These are phyloP conservation scores for Drosophila flavopinicola DNA, from an alignment of 2,888 invertebrate genomes.

Conservation along the genomic window DNA sequence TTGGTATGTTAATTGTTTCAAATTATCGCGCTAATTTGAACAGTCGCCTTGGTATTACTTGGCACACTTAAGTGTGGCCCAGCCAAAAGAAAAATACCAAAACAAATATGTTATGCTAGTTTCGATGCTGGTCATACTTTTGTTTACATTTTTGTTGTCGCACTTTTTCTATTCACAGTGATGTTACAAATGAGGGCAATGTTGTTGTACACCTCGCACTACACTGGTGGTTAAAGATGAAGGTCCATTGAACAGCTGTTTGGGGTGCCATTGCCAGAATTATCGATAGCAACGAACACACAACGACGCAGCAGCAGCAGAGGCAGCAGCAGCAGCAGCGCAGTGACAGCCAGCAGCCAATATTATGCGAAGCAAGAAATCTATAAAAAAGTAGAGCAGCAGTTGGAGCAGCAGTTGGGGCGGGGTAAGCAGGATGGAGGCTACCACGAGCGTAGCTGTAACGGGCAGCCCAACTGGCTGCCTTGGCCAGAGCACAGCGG, in stretches of 20 bases:
- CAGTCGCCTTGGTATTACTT: neutral
- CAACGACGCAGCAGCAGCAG: constrained; percentile 50
- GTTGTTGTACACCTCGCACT: constrained; percentile 11
- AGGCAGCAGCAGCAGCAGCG: constrained; percentile 28
- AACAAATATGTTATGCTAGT: neutral
- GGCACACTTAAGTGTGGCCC: neutral
- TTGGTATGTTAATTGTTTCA: too few relatives aligned
- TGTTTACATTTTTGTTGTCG: constrained; percentile 42
- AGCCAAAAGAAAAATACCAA: constrained; percentile 4
- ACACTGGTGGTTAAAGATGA: constrained; percentile 27
- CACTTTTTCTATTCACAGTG: constrained; percentile 17
- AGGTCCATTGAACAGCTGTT: constrained; percentile 43
- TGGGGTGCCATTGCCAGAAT: constrained; percentile 14
- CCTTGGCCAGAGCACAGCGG: constrained; percentile 34
- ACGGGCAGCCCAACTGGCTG: constrained; percentile 33
- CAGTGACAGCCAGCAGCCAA: constrained; percentile 39
- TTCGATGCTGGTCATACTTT: constrained; percentile 33
- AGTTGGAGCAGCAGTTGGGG: constrained; percentile 36
- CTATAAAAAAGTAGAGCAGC: constrained; percentile 72
- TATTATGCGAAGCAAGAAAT: constrained; percentile 67
- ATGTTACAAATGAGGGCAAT: constrained; percentile 17
- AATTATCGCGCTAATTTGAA: neutral
- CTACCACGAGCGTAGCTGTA: constrained; percentile 43
- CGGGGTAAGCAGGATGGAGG: constrained; percentile 51
- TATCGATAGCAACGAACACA: constrained; percentile 48